Evolutionary conservation across 2,113 vertebrate species (phyloP).

Genomic region (Arothron firmamentum): DNA sequence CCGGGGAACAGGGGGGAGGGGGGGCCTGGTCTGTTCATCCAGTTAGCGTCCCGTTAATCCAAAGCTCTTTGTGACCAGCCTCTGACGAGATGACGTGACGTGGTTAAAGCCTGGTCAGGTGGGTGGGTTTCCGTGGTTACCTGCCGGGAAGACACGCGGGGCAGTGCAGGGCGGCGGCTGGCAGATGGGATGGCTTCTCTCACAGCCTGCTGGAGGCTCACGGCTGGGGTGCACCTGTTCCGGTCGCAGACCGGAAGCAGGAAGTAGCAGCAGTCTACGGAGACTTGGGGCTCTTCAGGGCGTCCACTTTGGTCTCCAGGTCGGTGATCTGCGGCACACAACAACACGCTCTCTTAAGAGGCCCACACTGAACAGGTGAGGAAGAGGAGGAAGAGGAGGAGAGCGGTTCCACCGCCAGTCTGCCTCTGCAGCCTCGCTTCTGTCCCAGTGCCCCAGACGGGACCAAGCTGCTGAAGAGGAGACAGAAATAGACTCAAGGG

Average conservation of each 20-base stretch:
- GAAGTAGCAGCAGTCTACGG: slow-evolving; percentile 74
- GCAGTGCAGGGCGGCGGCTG: slow-evolving; percentile 18
- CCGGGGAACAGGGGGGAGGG: too few species aligned
- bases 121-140: background rate
- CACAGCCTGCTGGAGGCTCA: background rate
- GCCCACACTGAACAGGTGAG: too few species aligned
- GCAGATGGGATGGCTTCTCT: background rate
- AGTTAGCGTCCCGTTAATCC: too few species aligned
- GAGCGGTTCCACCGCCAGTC: too few species aligned
- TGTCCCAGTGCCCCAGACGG: too few species aligned
- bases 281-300: slow-evolving; percentile 83
- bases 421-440: too few species aligned
- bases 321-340: slow-evolving; percentile 73
- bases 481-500: too few species aligned
- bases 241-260: slow-evolving; percentile 41
- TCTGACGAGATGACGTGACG: background rate
- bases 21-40: background rate
- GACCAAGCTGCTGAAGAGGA: too few species aligned
- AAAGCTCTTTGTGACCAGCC: slow-evolving; percentile 71
- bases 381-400: too few species aligned
- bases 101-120: background rate
- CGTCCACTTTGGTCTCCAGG: slow-evolving; percentile 87
- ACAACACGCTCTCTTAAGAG: background rate
- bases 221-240: slow-evolving; percentile 56
- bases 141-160: slow-evolving; percentile 46